A percentile compares a stretch with the other conserved stretches of the same genome.
Conservation (phyloP, 1,140 invertebrate genomes). For the Cyclargus thomasi region DNA sequence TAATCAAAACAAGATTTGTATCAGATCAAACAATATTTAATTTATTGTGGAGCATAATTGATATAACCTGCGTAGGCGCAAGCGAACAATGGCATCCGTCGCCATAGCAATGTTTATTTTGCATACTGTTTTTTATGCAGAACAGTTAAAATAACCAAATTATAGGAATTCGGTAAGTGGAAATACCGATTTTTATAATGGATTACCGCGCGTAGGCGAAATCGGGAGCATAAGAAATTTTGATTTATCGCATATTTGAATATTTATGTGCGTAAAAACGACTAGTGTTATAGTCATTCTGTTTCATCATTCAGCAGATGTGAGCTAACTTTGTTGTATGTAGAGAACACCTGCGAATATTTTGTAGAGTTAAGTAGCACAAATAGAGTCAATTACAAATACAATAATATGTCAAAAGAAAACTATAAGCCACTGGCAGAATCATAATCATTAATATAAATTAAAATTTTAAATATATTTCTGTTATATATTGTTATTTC, state of each 20-base stretch:
- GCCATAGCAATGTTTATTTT: slow-evolving; percentile 50
- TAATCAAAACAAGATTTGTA: slow-evolving; percentile 66
- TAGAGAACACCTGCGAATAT: neutral
- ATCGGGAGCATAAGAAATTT: neutral
- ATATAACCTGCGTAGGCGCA: slow-evolving; percentile 61
- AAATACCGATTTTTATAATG: slow-evolving; percentile 1
- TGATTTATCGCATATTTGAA: neutral
- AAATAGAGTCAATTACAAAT: too few species aligned
- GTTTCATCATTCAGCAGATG: slow-evolving; percentile 5
- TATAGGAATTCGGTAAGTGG: slow-evolving; percentile 18
- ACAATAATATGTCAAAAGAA: too few species aligned
- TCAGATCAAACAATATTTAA: slow-evolving; percentile 68
- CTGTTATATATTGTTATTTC: too few species aligned
- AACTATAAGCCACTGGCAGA: too few species aligned
- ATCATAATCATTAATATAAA: too few species aligned
- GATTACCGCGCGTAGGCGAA: neutral
- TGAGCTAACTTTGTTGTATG: neutral
- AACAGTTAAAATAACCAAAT: slow-evolving; percentile 23
- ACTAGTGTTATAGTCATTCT: neutral
- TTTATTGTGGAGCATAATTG: slow-evolving; percentile 63
- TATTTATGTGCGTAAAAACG: neutral
- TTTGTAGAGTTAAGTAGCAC: neutral
- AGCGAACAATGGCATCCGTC: slow-evolving; percentile 55
- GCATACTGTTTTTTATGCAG: slow-evolving; percentile 45
- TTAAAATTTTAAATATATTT: too few species aligned